Evolutionary conservation across 2,888 invertebrate genomes (phyloP), one percentile per base, ranked within the genome.

Genomic region (Caenorhabditis sp.): DNA sequence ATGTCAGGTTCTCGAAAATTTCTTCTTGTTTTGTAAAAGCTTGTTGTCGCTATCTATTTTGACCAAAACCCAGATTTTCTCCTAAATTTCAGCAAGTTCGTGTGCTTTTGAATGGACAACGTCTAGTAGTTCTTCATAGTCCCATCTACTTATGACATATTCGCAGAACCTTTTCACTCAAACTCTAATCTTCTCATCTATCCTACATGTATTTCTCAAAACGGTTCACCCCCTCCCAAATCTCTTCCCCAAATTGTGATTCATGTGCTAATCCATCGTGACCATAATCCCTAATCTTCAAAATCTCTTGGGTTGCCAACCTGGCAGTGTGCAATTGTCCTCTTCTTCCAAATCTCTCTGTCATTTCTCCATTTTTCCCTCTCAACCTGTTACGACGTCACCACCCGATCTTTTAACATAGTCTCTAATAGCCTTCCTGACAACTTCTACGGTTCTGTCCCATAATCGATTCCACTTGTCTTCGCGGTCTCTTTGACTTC

Each of bases 401-500:
- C 54, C 38, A 10, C 22, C 63, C 63, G 63, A 63, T 63, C 63
- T 63, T 22, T 22, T 61, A 26, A 12, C 7, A 38, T 38, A 44
- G 63, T 44, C 44, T 14, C 54, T 54, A 26, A 7, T 44, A 44
- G 26, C 24, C 26, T 44, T 47, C n/a, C 7, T 63, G 26, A 44
- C 44, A 63, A 61, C 38, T 22, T 47, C n/a, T 63, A 63, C 63
- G 63, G 63, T 63, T 63, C n/a, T 14, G 14, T 38, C 22, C 16
- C 63, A 63, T 63, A 63, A 63, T 63, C 63, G 41, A 63, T 63
- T 63, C 63, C 44, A 28, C 26, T 44, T n/a, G 14, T 7, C 49
- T 31, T 51, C 44, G 44, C 47, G 58, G 58, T 58, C 54, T 70
- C 56, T 44, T 28, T 41, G 8, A 14, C 64, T 26, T 69, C 38